Conservation (phyloP, 1,140 invertebrate genomes). For the Drosophila sproati region DNA sequence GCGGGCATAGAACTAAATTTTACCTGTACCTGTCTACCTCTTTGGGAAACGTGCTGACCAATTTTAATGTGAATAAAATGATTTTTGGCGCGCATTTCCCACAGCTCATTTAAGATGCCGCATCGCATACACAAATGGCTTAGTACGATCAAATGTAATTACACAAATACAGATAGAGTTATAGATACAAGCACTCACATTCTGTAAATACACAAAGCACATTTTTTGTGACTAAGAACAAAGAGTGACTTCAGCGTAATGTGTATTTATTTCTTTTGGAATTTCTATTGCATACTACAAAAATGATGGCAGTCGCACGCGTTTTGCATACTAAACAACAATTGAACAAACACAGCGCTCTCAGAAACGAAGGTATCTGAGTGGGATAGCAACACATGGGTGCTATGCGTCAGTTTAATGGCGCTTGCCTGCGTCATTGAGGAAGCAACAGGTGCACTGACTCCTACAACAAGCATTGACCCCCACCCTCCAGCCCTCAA, state of each 20-base stretch:
- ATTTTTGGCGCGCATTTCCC: slow-evolving; percentile 47
- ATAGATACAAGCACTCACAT: slow-evolving; percentile 19
- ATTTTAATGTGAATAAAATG: slow-evolving; percentile 27
- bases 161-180: slow-evolving; percentile 14
- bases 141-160: slow-evolving; percentile 39
- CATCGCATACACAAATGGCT: slow-evolving; percentile 4
- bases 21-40: slow-evolving; percentile 10
- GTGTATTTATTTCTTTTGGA: slow-evolving; percentile 39
- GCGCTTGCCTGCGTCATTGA: slow-evolving; percentile 34
- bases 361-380: slow-evolving; percentile 37
- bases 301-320: slow-evolving; percentile 50
- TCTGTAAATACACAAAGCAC: slow-evolving; percentile 2
- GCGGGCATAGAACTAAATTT: slow-evolving; percentile 24
- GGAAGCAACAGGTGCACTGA: slow-evolving; percentile 68
- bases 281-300: slow-evolving; percentile 56
- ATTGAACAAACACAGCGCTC: slow-evolving; percentile 2
- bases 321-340: slow-evolving; percentile 61
- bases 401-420: slow-evolving; percentile 31
- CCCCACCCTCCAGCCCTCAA: not conserved
- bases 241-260: slow-evolving; percentile 19
- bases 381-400: slow-evolving; percentile 12
- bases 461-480: slow-evolving; percentile 23
- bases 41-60: slow-evolving; percentile 26
- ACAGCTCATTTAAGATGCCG: slow-evolving; percentile 56
- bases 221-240: slow-evolving; percentile 26